These are phyloP conservation scores for Pocillopora damicornis DNA, from an alignment of 64 coral and sea anemone species.

Conservation along the genomic window DNA sequence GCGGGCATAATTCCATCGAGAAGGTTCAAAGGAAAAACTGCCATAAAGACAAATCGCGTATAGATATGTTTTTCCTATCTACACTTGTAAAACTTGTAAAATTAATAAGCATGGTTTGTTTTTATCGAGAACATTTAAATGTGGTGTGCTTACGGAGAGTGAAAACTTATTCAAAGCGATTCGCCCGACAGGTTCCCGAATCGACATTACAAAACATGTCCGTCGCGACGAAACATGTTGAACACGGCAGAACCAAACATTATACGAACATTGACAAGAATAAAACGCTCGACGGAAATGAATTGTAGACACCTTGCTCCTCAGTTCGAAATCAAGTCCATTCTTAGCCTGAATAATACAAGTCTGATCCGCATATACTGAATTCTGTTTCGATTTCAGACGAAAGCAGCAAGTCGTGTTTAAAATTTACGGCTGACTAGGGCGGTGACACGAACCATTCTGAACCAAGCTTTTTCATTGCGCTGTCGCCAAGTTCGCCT, in stretches of 20 bases:
- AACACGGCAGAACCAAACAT: background rate
- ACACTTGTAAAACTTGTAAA: background rate
- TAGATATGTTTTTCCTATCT: background rate
- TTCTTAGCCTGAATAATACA: background rate
- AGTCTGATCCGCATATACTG: background rate
- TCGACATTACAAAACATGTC: background rate
- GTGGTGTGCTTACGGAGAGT: background rate
- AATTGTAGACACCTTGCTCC: background rate
- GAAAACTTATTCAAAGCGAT: background rate
- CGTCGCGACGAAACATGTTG: background rate
- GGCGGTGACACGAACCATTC: conserved; percentile 13
- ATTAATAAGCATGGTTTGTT: background rate
- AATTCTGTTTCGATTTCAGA: background rate
- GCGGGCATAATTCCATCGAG: background rate
- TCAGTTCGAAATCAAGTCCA: background rate
- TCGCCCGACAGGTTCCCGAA: background rate
- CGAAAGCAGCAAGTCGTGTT: conserved; percentile 3
- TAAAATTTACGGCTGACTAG: conserved; percentile 30
- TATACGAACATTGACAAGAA: background rate
- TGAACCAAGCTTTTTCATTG: background rate
- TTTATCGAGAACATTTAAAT: background rate
- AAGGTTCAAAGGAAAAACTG: conserved; percentile 5
- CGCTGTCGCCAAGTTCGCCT: background rate
- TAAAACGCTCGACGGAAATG: background rate
- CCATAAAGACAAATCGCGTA: background rate